Conservation (phyloP, 2,797 vertebrate species). For the Characodon lateralis region DNA sequence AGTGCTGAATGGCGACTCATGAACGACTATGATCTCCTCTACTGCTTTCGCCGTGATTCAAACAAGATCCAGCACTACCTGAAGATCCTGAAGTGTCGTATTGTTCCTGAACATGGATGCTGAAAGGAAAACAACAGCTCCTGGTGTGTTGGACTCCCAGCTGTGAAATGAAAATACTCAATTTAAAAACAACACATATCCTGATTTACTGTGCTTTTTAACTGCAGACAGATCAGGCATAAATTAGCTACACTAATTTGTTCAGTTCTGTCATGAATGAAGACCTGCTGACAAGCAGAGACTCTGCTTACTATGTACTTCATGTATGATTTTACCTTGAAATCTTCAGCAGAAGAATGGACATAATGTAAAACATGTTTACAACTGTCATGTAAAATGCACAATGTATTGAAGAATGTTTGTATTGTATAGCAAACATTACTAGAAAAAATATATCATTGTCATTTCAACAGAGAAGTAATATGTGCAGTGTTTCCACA, state of each 20-base stretch:
- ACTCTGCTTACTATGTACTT: neutral
- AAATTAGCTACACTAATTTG: neutral
- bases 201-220: constrained; percentile 26
- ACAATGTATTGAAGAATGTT: neutral
- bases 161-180: neutral
- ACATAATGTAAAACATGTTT: neutral
- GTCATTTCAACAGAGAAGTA: neutral
- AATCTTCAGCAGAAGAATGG: no score
- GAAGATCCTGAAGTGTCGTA: constrained; percentile 87
- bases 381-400: neutral
- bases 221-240: constrained; percentile 2
- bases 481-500: neutral
- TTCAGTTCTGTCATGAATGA: constrained; percentile 19
- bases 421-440: neutral
- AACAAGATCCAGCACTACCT: constrained; percentile 89
- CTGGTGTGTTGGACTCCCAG: neutral
- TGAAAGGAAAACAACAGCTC: constrained; percentile 39
- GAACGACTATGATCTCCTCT: constrained; percentile 84
- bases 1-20: constrained; percentile 74
- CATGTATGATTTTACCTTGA: constrained; percentile 2
- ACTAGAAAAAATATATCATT: neutral
- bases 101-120: constrained; percentile 81
- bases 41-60: constrained; percentile 87
- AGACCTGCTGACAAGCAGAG: constrained; percentile 8
- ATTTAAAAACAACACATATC: neutral